Percentiles rank a stretch among this genome's conserved stretches.
phyloP scores from a whole-genome alignment of 2,113 vertebrate species.

The Noctilio leporinus region DNA sequence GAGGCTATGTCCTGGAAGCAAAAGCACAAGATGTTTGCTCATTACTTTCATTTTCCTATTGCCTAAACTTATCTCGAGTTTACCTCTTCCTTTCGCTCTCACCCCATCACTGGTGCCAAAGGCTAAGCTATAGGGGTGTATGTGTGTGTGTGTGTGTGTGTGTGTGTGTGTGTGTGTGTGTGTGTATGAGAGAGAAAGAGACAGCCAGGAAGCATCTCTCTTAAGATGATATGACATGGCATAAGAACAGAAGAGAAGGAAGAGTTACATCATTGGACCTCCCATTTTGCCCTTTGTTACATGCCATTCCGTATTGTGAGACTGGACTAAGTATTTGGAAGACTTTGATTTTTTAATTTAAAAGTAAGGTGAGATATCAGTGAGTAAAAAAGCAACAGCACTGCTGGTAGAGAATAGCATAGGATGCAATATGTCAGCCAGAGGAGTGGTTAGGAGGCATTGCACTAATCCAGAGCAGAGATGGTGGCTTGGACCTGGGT shows the following conservation, averaged over 20 bases:
- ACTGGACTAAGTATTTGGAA: not conserved
- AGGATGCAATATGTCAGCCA: not conserved
- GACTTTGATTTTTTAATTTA: not conserved
- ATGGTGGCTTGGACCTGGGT: rapidly evolving
- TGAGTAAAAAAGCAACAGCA: not conserved
- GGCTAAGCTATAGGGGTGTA: not conserved
- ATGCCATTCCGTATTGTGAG: not conserved
- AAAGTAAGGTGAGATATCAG: not conserved
- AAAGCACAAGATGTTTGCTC: not conserved
- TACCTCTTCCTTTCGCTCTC: not conserved
- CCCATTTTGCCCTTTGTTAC: not conserved
- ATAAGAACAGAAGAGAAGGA: not conserved
- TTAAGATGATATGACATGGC: not conserved
- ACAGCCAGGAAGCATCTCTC: not conserved
- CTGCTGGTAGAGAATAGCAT: not conserved
- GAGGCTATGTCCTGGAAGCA: not conserved
- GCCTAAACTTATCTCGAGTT: not conserved
- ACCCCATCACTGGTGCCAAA: not conserved
- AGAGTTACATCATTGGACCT: not conserved
- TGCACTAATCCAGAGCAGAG: not conserved
- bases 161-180: no score
- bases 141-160: no score
- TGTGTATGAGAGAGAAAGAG: no score
- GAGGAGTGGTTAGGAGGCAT: not conserved
- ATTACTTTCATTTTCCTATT: not conserved